Conservation (phyloP, 2,797 vertebrate genomes). For the Thamnophis elegans region DNA sequence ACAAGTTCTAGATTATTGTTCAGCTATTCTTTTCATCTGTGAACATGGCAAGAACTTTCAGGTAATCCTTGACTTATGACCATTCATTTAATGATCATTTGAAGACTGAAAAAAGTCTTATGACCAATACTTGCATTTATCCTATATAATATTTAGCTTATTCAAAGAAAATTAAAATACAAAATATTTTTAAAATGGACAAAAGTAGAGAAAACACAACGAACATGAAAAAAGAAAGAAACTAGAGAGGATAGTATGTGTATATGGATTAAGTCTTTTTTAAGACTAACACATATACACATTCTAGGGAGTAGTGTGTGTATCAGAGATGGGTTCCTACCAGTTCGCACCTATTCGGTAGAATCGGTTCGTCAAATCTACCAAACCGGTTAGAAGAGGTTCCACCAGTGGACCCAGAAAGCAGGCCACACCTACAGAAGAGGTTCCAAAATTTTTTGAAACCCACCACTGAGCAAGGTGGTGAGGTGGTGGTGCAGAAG, state of each 20-base stretch:
- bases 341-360: too few species aligned
- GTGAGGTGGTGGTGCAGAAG: too few species aligned
- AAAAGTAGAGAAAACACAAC: not conserved
- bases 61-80: not conserved
- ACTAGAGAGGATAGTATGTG: too few species aligned
- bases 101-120: not conserved
- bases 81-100: not conserved
- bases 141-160: not conserved
- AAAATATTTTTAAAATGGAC: not conserved
- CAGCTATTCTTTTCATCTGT: not conserved
- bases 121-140: not conserved
- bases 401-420: too few species aligned
- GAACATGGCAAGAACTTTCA: not conserved
- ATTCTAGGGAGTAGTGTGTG: too few species aligned
- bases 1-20: not conserved
- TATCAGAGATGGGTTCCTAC: too few species aligned
- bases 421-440: too few species aligned
- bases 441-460: too few species aligned
- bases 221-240: not conserved
- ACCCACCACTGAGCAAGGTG: too few species aligned
- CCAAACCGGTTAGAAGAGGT: too few species aligned
- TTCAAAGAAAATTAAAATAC: not conserved
- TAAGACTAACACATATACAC: not conserved
- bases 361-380: too few species aligned
- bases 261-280: too few species aligned